Evolutionary conservation across 2,888 invertebrate genomes (phyloP), one percentile per base, ranked within the genome.

Genomic region (Octodonta nipae): DNA sequence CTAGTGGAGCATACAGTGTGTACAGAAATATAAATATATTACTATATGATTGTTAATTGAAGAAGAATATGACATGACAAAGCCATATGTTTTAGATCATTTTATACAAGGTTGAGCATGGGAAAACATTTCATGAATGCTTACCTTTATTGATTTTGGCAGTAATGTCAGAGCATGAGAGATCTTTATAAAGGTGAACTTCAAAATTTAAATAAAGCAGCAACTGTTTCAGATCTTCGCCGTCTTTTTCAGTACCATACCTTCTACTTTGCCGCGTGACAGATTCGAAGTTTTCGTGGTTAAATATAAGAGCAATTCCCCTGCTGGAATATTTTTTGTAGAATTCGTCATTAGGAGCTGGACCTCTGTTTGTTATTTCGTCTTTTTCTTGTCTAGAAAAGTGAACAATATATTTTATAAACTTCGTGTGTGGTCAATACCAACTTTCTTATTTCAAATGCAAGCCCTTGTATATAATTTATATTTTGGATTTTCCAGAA

Each of bases 301-400:
- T 92, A 52, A 92, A 86, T 49, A 92, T 86, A 13, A 89, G 56
- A 5, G 89, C 91, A 43, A 73, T 64, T 3, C 92, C 92, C 35
- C 88, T 74, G 38, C 72, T 68, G 38, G 69, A 65, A 56, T 87
- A 81, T 46, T 73, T 89, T 44, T 82, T 81, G 57, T 91, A 92
- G 50, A 33, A 31, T 22, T 51, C 49, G 12, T 45, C 41, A 7
- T 45, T 40, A 6, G 49, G 47, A 15, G 34, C 13, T 5, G 45
- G 43, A 2, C 33, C 45, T 3, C n/a, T n/a, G n/a, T n/a, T n/a
- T n/a, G n/a, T n/a, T n/a, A n/a, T n/a, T n/a, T n/a, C n/a, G n/a
- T n/a, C n/a, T n/a, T n/a, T n/a, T n/a, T n/a, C n/a, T n/a, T n/a
- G n/a, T n/a, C n/a, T n/a, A n/a, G n/a, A n/a, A n/a, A n/a, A n/a